These are phyloP conservation scores for Lycorma delicatula DNA, from an alignment of 1,140 invertebrate genomes.

Conservation along the genomic window DNA sequence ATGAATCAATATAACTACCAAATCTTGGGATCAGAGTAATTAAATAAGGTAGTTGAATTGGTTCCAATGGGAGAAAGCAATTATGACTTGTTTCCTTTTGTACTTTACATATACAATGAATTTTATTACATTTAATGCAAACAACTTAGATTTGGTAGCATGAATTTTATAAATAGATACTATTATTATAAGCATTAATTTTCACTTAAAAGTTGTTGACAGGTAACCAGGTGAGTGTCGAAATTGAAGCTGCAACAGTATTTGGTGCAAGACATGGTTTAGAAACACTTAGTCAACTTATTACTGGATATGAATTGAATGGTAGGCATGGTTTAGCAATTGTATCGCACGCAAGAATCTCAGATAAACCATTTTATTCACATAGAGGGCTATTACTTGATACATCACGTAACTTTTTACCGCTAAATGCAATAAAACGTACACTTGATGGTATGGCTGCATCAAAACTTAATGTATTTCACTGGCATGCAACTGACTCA, in stretches of 20 bases:
- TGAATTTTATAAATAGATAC: too few species aligned
- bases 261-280: constrained; percentile 67
- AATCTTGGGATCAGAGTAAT: too few species aligned
- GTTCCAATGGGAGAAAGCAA: too few species aligned
- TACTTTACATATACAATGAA: too few species aligned
- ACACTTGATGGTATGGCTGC: constrained; percentile 69
- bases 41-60: too few species aligned
- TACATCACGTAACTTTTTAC: constrained; percentile 66
- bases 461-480: constrained; percentile 74
- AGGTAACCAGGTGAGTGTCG: constrained; percentile 40
- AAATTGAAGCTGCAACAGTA: constrained; percentile 54
- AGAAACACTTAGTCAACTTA: constrained; percentile 63
- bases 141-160: too few species aligned
- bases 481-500: constrained; percentile 77
- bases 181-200: too few species aligned
- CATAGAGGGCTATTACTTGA: constrained; percentile 67
- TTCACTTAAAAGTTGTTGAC: too few species aligned
- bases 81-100: too few species aligned
- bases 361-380: constrained; percentile 36
- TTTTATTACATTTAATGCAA: too few species aligned
- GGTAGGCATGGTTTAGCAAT: constrained; percentile 32
- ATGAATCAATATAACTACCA: too few species aligned
- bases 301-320: constrained; percentile 32
- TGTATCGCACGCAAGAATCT: constrained; percentile 31
- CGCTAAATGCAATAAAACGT: constrained; percentile 54